Evolutionary conservation across 2,797 vertebrate species (phyloP), one percentile per base, ranked within the genome.

Genomic region (Sternotherus odoratus): DNA sequence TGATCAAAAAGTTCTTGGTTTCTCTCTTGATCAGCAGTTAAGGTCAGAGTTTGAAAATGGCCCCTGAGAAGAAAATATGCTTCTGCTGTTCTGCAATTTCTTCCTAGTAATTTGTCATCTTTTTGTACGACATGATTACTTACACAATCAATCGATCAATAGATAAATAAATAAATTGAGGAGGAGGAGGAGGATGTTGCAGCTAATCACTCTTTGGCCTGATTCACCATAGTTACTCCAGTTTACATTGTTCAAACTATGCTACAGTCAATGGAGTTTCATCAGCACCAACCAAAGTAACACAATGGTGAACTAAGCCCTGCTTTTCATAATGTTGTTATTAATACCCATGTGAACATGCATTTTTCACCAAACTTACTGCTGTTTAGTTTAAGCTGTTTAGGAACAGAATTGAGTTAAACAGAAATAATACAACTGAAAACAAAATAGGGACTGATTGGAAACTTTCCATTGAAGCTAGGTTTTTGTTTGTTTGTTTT

Each of bases 341-440:
- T 79, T 53, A 79, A 39, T 16, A 26, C 36, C 23, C 24, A 28
- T 10, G 6, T 79, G 53, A 28, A 39, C 12, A 79, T 82, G 84
- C 13, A 49, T 87, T 90, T 96, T 96, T 92, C 91, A 93, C 89
- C 94, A 94, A 93, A 94, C 95, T 95, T 97, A 91, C 54, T 91
- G 1, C 3, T 91, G 92, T 94, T 94, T 78, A 88, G 94, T 85
- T 95, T 89, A 82, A 94, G 89, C 94, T 93, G 95, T 93, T 95
- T 93, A 95, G 94, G 95, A 86, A 95, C 95, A 97, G 87, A 91
- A 85, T 74, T n/a, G 88, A 93, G 19, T 30, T 84, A 72, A 87
- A 36, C 83, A 86, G 94, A 95, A 93, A 95, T 1, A 95, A 95
- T 19, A n/a, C 24, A 15, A 48, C 57, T 92, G 85, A 94, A 91